These are phyloP conservation scores for Hirtodrosophila trivittata DNA, from an alignment of 2,888 invertebrate genomes.

Conservation along the genomic window DNA sequence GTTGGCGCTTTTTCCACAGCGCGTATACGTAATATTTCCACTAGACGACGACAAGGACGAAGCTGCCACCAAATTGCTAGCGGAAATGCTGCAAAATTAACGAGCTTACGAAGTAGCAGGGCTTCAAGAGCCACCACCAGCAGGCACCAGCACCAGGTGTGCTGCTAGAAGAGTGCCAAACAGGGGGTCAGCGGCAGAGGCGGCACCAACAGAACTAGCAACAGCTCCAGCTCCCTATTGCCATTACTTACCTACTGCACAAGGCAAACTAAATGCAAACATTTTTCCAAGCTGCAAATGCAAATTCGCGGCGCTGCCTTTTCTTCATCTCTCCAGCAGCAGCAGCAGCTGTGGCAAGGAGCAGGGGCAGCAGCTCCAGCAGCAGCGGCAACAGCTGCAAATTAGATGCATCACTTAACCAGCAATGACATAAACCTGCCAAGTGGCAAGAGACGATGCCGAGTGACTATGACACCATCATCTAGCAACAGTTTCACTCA, in stretches of 20 bases:
- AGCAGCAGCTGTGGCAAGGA: background rate
- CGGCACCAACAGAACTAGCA: background rate
- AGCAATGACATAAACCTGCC: slow-evolving; percentile 77
- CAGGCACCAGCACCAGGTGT: background rate
- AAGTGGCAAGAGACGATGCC: slow-evolving; percentile 59
- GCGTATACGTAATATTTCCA: slow-evolving; percentile 61
- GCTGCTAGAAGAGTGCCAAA: background rate
- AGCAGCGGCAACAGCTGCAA: slow-evolving; percentile 68
- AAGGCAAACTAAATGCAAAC: slow-evolving; percentile 59
- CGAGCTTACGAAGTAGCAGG: slow-evolving; percentile 59
- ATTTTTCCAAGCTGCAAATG: slow-evolving; percentile 56
- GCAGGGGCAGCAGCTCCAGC: background rate
- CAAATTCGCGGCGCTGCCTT: slow-evolving; percentile 38
- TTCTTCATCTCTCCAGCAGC: slow-evolving; percentile 8
- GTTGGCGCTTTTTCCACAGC: slow-evolving; percentile 61
- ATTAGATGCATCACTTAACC: slow-evolving; percentile 79
- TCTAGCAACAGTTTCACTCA: background rate
- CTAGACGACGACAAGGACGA: slow-evolving; percentile 36
- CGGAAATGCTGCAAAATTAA: slow-evolving; percentile 80
- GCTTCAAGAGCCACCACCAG: slow-evolving; percentile 19
- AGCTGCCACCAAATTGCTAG: slow-evolving; percentile 72
- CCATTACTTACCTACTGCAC: slow-evolving; percentile 31
- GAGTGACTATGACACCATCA: slow-evolving; percentile 20
- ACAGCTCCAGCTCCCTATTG: slow-evolving; percentile 13
- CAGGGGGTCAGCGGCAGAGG: background rate